Conservation (phyloP, 2,113 vertebrate species). For the Empidonax traillii region DNA sequence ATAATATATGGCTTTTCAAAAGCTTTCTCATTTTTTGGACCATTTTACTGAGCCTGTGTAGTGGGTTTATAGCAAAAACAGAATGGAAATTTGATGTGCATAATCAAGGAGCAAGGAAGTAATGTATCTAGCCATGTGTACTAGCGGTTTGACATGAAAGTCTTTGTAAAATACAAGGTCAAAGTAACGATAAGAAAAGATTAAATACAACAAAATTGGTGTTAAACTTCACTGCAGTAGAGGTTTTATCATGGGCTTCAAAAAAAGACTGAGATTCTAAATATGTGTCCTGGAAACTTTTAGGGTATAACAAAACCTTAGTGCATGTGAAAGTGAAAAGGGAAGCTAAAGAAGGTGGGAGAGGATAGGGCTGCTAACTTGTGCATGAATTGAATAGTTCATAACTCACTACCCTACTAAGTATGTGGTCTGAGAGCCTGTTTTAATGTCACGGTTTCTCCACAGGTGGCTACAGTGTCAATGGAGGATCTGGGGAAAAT, state of each 20-base stretch:
- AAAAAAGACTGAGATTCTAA: background rate
- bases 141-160: background rate
- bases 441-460: background rate
- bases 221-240: background rate
- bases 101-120: background rate
- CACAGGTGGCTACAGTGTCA: conserved; percentile 92
- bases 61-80: background rate
- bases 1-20: background rate
- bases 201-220: background rate
- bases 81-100: background rate
- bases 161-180: background rate
- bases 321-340: background rate
- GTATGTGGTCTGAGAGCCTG: background rate
- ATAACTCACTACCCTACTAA: background rate
- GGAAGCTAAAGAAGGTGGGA: background rate
- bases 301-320: background rate
- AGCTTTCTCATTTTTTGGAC: background rate
- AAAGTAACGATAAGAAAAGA: background rate
- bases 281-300: background rate
- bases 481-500: conserved; percentile 95
- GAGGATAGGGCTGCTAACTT: background rate
- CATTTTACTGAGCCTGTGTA: background rate
- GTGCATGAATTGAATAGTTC: background rate
- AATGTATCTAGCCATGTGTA: background rate
- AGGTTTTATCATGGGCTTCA: background rate